Percentiles rank a stretch among this genome's conserved stretches.
Evolutionary conservation across 2,888 invertebrate species (phyloP).

Genomic region (Lithophane ornitopus): DNA sequence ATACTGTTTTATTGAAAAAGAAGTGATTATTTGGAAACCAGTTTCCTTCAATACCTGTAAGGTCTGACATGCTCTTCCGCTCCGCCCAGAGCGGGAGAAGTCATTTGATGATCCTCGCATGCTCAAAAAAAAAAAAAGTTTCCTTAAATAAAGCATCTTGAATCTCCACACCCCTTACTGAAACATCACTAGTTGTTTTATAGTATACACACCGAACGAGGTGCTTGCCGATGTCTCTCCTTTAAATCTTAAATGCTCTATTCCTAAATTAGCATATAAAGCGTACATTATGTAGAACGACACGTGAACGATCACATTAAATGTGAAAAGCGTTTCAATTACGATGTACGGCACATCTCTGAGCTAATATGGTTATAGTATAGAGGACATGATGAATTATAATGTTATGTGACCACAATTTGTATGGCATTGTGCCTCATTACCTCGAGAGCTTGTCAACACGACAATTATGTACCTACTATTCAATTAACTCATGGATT

Average conservation of each 20-base stretch:
- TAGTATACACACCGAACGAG: neutral
- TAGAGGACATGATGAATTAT: slow-evolving; percentile 42
- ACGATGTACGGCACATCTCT: slow-evolving; percentile 42
- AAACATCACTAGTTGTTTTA: neutral
- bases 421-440: slow-evolving; percentile 45
- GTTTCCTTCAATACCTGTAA: neutral
- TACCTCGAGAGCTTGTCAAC: slow-evolving; percentile 35
- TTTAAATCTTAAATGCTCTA: slow-evolving; percentile 2
- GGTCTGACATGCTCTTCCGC: too few species aligned
- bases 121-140: too few species aligned
- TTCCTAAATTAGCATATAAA: slow-evolving; percentile 14
- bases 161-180: neutral
- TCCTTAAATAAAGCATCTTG: neutral
- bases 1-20: neutral
- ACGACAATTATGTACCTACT: neutral
- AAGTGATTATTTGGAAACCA: neutral
- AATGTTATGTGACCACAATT: slow-evolving; percentile 48
- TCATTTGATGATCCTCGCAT: too few species aligned
- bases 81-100: too few species aligned
- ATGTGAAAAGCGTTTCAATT: slow-evolving; percentile 31
- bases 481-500: slow-evolving; percentile 30
- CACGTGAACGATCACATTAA: slow-evolving; percentile 16
- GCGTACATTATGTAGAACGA: slow-evolving; percentile 6
- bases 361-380: slow-evolving; percentile 35
- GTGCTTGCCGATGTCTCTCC: neutral